A percentile compares a stretch with the other conserved stretches of the same genome.
Conservation (phyloP, 2,113 vertebrate species). For the Girardinichthys multiradiatus region DNA sequence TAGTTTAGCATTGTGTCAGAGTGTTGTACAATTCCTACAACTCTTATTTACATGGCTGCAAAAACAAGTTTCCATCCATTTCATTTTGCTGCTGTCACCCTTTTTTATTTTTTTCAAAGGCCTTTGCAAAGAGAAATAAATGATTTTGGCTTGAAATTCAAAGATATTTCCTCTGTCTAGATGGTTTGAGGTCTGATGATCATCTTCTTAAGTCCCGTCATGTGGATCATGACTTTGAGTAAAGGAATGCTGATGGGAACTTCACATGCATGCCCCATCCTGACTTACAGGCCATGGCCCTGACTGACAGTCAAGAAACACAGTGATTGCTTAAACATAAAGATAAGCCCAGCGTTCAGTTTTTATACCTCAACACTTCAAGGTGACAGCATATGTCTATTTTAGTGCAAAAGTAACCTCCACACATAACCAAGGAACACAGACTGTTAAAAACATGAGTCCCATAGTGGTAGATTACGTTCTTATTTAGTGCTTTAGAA, state of each 20-base stretch:
- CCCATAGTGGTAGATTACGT: too few relatives aligned
- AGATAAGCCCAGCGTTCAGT: conserved; percentile 74
- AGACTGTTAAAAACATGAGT: background rate
- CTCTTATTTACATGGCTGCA: conserved; percentile 59
- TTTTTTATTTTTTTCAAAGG: conserved; percentile 14
- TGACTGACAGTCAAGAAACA: conserved; percentile 73
- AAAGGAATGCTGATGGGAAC: conserved; percentile 72
- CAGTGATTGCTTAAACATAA: conserved; percentile 72
- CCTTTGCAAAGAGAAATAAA: conserved; percentile 3
- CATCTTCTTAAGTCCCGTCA: conserved; percentile 61
- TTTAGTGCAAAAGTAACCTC: conserved; percentile 26
- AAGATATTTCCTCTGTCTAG: background rate
- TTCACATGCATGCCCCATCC: conserved; percentile 72
- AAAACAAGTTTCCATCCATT: conserved; percentile 40
- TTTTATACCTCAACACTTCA: conserved; percentile 70
- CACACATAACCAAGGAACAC: background rate
- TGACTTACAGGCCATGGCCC: conserved; percentile 67
- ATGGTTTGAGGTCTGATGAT: conserved; percentile 64
- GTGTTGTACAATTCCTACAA: conserved; percentile 26
- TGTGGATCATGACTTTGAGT: conserved; percentile 44
- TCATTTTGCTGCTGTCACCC: conserved; percentile 3
- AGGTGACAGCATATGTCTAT: conserved; percentile 31
- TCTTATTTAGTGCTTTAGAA: too few relatives aligned
- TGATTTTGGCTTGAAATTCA: background rate
- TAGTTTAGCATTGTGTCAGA: conserved; percentile 27